Percentiles rank a stretch among this genome's conserved stretches.
Evolutionary conservation across 2,888 invertebrate genomes (phyloP).

Genomic region (Cybosia mesomella): DNA sequence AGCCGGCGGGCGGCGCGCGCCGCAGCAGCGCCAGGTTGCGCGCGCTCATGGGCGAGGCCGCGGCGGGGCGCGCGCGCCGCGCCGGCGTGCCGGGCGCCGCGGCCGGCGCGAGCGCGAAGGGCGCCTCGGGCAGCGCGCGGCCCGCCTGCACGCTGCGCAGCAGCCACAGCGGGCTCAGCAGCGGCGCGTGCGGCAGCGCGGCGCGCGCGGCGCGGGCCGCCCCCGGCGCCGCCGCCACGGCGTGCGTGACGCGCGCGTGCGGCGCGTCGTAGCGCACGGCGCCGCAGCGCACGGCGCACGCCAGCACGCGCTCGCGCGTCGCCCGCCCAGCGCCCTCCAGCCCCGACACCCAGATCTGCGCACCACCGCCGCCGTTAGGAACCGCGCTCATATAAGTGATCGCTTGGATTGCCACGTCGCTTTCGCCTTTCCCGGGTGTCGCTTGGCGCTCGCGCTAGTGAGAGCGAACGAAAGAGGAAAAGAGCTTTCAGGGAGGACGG

Average conservation of each 20-base stretch:
- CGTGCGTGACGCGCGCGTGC: constrained; percentile 92
- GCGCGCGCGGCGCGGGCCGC: constrained; percentile 80
- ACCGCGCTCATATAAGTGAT: no score
- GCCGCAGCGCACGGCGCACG: constrained; percentile 88
- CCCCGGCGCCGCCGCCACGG: constrained; percentile 91
- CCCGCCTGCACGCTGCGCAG: constrained; percentile 89
- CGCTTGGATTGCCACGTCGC: no score
- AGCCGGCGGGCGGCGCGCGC: constrained; percentile 63
- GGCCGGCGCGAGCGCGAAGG: not conserved
- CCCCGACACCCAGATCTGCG: constrained; percentile 76
- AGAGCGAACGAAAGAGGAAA: no score
- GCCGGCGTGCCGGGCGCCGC: not conserved
- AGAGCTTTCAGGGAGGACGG: no score
- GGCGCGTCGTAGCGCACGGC: constrained; percentile 93
- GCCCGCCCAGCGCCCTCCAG: constrained; percentile 59
- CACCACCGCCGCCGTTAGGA: no score
- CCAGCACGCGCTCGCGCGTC: constrained; percentile 73
- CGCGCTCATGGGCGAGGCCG: constrained; percentile 78
- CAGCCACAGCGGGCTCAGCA: constrained; percentile 92
- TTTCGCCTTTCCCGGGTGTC: no score
- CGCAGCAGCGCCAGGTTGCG: constrained; percentile 85
- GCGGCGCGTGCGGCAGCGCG: constrained; percentile 92
- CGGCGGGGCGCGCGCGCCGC: constrained; percentile 50
- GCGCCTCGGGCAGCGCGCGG: constrained; percentile 61
- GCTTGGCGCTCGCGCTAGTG: not conserved